phyloP scores from a whole-genome alignment of 2,888 invertebrate genomes.

The Acrobasis repandana region DNA sequence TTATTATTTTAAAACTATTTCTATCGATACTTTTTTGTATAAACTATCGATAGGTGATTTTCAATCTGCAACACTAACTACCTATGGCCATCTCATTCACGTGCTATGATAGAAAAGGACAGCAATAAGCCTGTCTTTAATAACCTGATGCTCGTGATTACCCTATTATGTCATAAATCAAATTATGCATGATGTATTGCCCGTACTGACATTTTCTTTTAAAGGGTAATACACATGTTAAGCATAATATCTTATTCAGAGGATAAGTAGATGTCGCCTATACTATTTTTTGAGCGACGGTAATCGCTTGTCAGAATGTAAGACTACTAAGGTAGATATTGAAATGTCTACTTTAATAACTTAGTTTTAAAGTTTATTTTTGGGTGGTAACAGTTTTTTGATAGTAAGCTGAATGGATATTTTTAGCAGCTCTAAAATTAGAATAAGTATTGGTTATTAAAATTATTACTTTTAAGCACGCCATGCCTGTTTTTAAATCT shows the following conservation, averaged over 20 bases:
- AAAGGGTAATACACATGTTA: constrained; percentile 16
- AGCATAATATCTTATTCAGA: constrained; percentile 11
- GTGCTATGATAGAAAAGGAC: background rate
- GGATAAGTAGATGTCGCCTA: constrained; percentile 5
- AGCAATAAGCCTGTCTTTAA: constrained; percentile 9
- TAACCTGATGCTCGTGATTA: constrained; percentile 11
- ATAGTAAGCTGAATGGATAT: too few species aligned
- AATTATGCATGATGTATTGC: constrained; percentile 16
- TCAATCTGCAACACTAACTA: too few species aligned
- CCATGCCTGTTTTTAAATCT: too few species aligned
- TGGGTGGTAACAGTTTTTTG: background rate
- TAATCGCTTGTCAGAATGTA: background rate
- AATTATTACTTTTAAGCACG: too few species aligned
- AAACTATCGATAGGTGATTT: too few species aligned
- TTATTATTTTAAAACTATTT: too few species aligned
- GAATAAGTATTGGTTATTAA: too few species aligned
- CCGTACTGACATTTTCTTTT: constrained; percentile 10
- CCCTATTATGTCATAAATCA: constrained; percentile 21
- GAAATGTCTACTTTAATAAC: background rate
- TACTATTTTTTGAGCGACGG: constrained; percentile 4
- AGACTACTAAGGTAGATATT: background rate
- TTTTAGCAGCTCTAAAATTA: too few species aligned
- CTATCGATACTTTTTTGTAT: too few species aligned
- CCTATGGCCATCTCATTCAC: background rate
- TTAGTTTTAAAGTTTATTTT: background rate